phyloP scores from a whole-genome alignment of 1,140 invertebrate species.

The Zophobas atratus region DNA sequence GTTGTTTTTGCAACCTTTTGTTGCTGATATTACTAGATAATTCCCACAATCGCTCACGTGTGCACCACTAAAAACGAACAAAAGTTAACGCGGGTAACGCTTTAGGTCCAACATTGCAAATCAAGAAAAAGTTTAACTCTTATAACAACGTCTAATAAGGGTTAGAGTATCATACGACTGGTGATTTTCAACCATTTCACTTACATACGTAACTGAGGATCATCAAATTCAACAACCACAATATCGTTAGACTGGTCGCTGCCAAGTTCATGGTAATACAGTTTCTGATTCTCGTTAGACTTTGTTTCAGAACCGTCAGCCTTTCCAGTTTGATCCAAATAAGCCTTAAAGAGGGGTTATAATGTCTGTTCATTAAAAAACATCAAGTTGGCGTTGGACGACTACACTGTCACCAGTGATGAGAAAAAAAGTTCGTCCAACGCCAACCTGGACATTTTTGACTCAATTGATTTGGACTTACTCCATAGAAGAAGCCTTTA shows the following conservation, averaged over 20 bases:
- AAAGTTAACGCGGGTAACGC: neutral
- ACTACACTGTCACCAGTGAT: too few species aligned
- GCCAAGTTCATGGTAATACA: slow-evolving; percentile 93
- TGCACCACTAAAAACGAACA: slow-evolving; percentile 75
- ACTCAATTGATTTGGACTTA: slow-evolving; percentile 68
- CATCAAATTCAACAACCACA: slow-evolving; percentile 91
- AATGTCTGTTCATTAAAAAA: slow-evolving; percentile 59
- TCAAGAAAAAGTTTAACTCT: too few species aligned
- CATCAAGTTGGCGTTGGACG: too few species aligned
- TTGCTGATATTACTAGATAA: slow-evolving; percentile 86
- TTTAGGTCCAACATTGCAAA: too few species aligned
- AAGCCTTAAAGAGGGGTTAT: slow-evolving; percentile 67
- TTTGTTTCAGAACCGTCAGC: slow-evolving; percentile 93
- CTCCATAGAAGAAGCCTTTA: slow-evolving; percentile 95
- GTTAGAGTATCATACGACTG: neutral
- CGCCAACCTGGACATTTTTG: too few species aligned
- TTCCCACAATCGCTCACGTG: slow-evolving; percentile 92
- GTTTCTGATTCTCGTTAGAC: slow-evolving; percentile 90
- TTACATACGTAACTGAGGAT: slow-evolving; percentile 94
- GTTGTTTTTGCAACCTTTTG: slow-evolving; percentile 91
- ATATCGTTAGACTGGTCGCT: slow-evolving; percentile 92
- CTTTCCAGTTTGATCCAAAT: slow-evolving; percentile 84
- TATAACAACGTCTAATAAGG: too few species aligned
- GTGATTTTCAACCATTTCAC: slow-evolving; percentile 3
- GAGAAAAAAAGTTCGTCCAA: too few species aligned